These are phyloP conservation scores for Drosophila sordidula DNA, from an alignment of 2,888 invertebrate species.

Conservation along the genomic window DNA sequence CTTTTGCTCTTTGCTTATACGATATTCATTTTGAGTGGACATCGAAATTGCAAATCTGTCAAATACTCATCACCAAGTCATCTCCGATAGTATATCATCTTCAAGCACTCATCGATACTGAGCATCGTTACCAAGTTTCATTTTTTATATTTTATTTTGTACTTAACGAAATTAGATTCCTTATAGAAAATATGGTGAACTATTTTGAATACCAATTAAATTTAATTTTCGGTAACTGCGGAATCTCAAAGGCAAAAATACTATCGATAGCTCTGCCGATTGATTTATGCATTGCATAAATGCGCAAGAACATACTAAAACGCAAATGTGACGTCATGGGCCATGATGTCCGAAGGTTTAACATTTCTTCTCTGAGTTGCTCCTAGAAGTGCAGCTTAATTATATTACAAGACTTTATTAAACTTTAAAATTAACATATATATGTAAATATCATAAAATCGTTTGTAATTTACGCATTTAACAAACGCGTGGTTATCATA, in stretches of 20 bases:
- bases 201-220: too few species aligned
- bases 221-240: too few species aligned
- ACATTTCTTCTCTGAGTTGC: too few species aligned
- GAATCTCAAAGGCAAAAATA: too few species aligned
- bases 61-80: neutral
- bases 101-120: neutral
- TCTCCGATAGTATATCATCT: neutral
- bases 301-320: neutral
- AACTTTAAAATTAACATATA: conserved; percentile 41
- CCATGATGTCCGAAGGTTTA: neutral
- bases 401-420: conserved; percentile 45
- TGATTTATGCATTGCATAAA: neutral
- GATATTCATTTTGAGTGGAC: neutral
- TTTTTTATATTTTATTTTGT: neutral
- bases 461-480: conserved; percentile 17
- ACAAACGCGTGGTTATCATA: conserved; percentile 29
- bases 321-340: neutral
- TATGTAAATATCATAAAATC: conserved; percentile 36
- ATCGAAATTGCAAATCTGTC: neutral
- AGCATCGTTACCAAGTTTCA: neutral
- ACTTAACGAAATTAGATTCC: too few species aligned
- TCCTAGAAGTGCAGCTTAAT: neutral
- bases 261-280: neutral
- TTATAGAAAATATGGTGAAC: too few species aligned
- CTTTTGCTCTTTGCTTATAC: neutral